Base-by-base conservation (phyloP, 2,797 vertebrate genomes). In the Neomorphus geoffroyi region DNA sequence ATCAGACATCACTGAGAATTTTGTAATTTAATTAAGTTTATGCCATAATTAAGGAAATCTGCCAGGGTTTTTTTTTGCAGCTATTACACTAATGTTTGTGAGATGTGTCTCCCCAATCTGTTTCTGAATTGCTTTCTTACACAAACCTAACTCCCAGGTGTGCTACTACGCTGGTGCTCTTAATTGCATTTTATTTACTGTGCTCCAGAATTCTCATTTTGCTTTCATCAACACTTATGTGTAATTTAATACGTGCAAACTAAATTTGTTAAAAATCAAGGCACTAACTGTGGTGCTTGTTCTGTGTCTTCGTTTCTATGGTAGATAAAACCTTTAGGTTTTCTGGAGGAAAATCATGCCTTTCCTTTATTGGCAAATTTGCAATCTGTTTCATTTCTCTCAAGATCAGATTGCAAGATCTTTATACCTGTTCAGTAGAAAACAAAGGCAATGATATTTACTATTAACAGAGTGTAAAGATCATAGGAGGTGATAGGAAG, bases 181-280 rank as follows among this genome's bases (percentile, higher is more conserved):
- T 79, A 95, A 96, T 96, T 97, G 71, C 51, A 75, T 65, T 96
- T 90, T 93, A 94, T 96, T 97, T 97, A 81, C 75, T 89, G 92
- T 80, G 41, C 72, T 96, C 54, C 32, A 77, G 70, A 94, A 83
- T 93, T 46, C 87, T 79, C 8, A 48, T 92, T 96, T 94, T 95
- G 53, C 87, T 96, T 84, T 96, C 95, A 93, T 96, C 89, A 91
- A 94, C 72, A 96, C 39, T 93, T 94, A 61, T 51, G 43, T 35
- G 43, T 93, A 96, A 93, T 93, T 64, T 90, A 94, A 93, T 87
- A 88, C 3, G 35, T 7, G 37, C 17, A 94, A 85, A 67, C 77
- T 85, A 94, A 94, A 94, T 62, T 86, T 0, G 2, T 88, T 94
- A 84, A 66, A 45, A 48, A 90, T 93, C n/a, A 92, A 69, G 93